Conservation (phyloP, 2,888 invertebrate genomes). For the Leptarthrus brevirostris region DNA sequence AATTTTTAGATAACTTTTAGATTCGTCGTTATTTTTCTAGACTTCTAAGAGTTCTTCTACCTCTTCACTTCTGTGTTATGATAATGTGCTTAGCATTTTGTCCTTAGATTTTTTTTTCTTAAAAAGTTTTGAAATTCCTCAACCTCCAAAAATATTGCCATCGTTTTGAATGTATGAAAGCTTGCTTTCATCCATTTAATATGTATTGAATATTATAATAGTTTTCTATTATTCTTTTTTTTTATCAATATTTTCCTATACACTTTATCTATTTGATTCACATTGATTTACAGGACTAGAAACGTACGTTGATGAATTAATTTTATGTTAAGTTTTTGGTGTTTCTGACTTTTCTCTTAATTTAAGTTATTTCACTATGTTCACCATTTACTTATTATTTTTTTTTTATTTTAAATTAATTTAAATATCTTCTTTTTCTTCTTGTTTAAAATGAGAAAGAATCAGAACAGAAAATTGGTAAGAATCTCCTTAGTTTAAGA, state of each 20-base stretch:
- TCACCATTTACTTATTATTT: slow-evolving; percentile 37
- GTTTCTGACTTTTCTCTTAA: slow-evolving; percentile 27
- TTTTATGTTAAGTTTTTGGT: slow-evolving; percentile 29
- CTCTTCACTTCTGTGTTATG: slow-evolving; percentile 21
- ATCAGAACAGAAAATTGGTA: slow-evolving; percentile 30
- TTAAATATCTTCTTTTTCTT: slow-evolving; percentile 26
- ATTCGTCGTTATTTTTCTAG: not conserved
- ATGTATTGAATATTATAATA: slow-evolving; percentile 42
- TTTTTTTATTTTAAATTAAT: slow-evolving; percentile 52
- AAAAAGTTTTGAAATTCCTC: slow-evolving; percentile 56
- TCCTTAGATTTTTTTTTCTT: slow-evolving; percentile 11
- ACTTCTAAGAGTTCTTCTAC: not conserved
- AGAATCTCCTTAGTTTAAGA: slow-evolving; percentile 59
- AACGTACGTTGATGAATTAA: slow-evolving; percentile 37
- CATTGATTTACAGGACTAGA: slow-evolving; percentile 47
- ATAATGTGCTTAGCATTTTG: slow-evolving; percentile 26
- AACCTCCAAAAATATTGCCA: slow-evolving; percentile 62
- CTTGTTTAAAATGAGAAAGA: slow-evolving; percentile 52
- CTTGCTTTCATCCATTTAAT: slow-evolving; percentile 34
- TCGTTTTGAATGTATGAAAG: slow-evolving; percentile 55
- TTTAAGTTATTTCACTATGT: slow-evolving; percentile 23
- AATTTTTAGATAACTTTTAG: not conserved
- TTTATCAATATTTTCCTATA: slow-evolving; percentile 47
- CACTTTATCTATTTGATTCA: slow-evolving; percentile 46
- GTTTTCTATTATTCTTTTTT: slow-evolving; percentile 41